Conservation (phyloP, 53 echinoderm and acorn worm species). For the Apostichopus leukothele region DNA sequence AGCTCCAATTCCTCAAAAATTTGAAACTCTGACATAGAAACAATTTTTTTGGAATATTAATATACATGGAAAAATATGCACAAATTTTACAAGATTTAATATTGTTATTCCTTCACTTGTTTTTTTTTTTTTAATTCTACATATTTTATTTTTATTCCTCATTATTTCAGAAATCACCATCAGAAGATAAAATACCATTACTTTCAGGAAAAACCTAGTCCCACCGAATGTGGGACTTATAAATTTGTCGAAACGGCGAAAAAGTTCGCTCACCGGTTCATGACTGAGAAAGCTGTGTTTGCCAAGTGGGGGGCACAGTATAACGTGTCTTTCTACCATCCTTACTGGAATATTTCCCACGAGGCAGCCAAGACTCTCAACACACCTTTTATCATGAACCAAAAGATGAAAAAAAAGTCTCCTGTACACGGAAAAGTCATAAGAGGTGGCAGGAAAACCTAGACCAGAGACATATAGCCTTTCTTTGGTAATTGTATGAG, state of each 20-base stretch:
- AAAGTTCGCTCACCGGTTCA: conserved; percentile 75
- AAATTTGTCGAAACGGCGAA: conserved; percentile 56
- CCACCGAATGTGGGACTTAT: conserved; percentile 67
- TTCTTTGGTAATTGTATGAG: neutral
- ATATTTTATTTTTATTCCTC: neutral
- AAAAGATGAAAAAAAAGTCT: neutral
- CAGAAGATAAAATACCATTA: conserved; percentile 67
- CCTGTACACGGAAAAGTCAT: neutral
- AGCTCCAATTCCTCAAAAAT: no score
- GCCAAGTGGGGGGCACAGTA: conserved; percentile 82
- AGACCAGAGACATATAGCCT: neutral
- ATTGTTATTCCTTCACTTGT: no score
- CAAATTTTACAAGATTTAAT: no score
- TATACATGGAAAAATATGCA: no score
- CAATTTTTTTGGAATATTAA: no score
- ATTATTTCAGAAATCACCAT: conserved; percentile 12
- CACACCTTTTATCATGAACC: conserved; percentile 19
- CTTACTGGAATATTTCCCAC: conserved; percentile 61
- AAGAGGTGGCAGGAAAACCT: neutral
- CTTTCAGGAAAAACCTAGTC: conserved; percentile 54
- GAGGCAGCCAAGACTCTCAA: conserved; percentile 19
- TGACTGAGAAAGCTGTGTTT: conserved; percentile 95
- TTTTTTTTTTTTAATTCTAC: no score
- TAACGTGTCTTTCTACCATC: conserved; percentile 88
- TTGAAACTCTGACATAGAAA: no score